Evolutionary conservation across 1,140 invertebrate genomes (phyloP), one percentile per base, ranked within the genome.

Genomic region (Melitaea cinxia): DNA sequence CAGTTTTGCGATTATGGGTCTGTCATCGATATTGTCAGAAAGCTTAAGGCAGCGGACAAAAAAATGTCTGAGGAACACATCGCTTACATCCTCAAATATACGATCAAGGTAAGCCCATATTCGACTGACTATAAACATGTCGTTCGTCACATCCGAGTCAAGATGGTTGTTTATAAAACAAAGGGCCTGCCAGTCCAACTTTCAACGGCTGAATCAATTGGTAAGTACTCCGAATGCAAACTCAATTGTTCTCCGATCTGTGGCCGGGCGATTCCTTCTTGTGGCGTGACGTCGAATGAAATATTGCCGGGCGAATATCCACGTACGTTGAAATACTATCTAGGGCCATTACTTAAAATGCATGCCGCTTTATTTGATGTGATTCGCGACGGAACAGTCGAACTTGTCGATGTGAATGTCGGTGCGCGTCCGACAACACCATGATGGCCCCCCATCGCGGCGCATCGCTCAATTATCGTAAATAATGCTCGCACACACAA

Each of bases 51-150:
- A 21, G 87, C 92, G 59, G 94, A 95, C 78, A 94, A 94, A 81
- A 93, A 94, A 87, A 94, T 97, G 93, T 93, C 93, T 30, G 97
- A 98, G 84, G 94, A 96, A 78, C 95, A 98, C 76, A 97, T 98
- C 65, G 96, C 95, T 52, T 97, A 95, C 84, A 95, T 98, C 72
- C 92, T 98, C 50, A 95, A 94, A 78, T 96, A 98, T 93, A 94
- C 94, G 70, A 95, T 97, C 65, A 95, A 96, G 92, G 95, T 95
- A 92, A 92, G 85, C 70, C 88, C 85, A 85, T 87, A 88, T 88
- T 79, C 74, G 83, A 87, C 78, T 80, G 81, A 87, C 86, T 88
- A 91, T 91, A 91, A 91, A 91, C 86, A 91, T 91, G 86, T 89
- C 88, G 61, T 82, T 88, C 85, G 79, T 89, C 88, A 89, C 88